Conservation (phyloP, 2,113 vertebrate species). For the Hiodon alosoides region DNA sequence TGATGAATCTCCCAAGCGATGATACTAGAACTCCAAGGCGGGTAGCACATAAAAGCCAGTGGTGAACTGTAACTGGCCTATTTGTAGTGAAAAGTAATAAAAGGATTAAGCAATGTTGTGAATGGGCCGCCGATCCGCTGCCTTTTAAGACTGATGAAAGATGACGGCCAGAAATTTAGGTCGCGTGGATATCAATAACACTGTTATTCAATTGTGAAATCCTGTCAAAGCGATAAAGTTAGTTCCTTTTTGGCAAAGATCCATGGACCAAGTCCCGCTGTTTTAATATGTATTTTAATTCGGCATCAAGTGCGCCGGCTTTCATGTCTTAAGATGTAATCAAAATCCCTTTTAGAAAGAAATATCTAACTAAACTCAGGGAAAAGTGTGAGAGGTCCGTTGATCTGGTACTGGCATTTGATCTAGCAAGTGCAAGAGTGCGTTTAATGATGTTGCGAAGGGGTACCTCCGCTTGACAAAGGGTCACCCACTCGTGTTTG, state of each 20-base stretch:
- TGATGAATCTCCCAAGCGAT: background rate
- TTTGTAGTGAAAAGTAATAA: constrained; percentile 51
- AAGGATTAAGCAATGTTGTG: constrained; percentile 48
- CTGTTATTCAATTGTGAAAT: constrained; percentile 50
- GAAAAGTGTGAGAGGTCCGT: constrained; percentile 41
- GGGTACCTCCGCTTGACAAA: constrained; percentile 70
- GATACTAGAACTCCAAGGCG: background rate
- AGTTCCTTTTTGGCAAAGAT: constrained; percentile 79
- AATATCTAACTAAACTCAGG: constrained; percentile 37
- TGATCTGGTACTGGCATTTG: constrained; percentile 51
- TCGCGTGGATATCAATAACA: constrained; percentile 40
- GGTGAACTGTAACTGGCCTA: constrained; percentile 32
- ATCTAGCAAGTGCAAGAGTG: constrained; percentile 64
- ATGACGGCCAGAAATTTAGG: constrained; percentile 47
- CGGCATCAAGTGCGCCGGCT: constrained; percentile 50
- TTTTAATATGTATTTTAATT: constrained; percentile 66
- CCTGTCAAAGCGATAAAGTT: constrained; percentile 57
- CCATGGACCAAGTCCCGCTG: constrained; percentile 70
- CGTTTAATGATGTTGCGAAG: constrained; percentile 82
- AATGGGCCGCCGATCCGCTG: constrained; percentile 23
- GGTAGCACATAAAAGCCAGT: background rate
- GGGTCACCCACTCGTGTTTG: constrained; percentile 82
- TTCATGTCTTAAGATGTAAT: constrained; percentile 47
- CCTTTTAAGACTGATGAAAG: constrained; percentile 47
- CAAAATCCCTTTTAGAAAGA: constrained; percentile 44